These are phyloP conservation scores for Piliocolobus tephrosceles DNA, from an alignment of 2,113 vertebrate species.

Conservation along the genomic window DNA sequence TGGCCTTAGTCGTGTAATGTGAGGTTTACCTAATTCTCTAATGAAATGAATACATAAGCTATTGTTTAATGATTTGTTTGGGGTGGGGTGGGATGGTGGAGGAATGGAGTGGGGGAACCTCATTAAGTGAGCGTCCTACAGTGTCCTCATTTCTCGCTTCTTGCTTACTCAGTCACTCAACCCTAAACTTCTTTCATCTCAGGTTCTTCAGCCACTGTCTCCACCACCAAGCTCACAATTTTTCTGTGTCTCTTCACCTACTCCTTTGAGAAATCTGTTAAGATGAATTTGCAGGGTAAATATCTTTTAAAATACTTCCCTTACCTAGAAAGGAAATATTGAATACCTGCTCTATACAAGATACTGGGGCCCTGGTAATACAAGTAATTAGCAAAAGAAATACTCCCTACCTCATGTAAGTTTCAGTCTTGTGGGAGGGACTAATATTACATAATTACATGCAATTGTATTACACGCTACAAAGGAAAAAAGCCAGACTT, in stretches of 20 bases:
- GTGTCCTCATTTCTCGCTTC: neutral
- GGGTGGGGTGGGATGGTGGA: neutral
- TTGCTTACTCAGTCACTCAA: neutral
- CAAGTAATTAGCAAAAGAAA: neutral
- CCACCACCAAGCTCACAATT: constrained; percentile 14
- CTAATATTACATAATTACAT: neutral
- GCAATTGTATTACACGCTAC: neutral
- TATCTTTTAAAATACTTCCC: neutral
- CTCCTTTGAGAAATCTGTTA: neutral
- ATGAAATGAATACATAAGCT: neutral
- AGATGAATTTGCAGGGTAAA: neutral
- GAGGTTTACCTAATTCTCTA: constrained; percentile 10
- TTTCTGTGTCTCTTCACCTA: neutral
- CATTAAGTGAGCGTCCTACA: neutral
- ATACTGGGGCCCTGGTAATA: neutral
- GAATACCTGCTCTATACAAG: neutral
- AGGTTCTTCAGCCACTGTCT: neutral
- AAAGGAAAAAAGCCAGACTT: neutral
- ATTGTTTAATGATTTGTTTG: neutral
- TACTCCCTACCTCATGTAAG: neutral
- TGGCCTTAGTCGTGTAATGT: neutral
- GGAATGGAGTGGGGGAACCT: neutral
- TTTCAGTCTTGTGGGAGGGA: neutral
- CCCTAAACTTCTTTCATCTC: neutral
- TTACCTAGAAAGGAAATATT: neutral